Conservation (phyloP, 2,113 vertebrate species). For the Gallinago undulata region DNA sequence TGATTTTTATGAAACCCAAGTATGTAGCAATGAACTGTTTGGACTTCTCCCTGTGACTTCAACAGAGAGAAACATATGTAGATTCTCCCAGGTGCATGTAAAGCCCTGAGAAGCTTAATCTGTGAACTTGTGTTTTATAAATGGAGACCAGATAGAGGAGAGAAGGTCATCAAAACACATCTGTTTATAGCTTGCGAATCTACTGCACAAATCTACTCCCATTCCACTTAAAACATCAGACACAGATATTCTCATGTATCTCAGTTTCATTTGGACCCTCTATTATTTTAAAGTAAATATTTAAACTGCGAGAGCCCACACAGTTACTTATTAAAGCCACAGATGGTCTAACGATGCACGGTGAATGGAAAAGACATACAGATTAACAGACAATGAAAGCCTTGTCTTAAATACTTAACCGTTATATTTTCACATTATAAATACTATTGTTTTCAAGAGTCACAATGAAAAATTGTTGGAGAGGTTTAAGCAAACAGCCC, state of each 20-base stretch:
- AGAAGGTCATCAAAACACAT: constrained; percentile 21
- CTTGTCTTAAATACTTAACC: not conserved
- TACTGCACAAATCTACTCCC: not conserved
- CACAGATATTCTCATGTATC: not conserved
- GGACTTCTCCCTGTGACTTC: not conserved
- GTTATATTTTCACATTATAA: not conserved
- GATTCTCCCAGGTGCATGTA: not conserved
- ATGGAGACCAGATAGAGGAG: not conserved
- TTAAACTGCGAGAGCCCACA: not conserved
- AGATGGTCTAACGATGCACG: not conserved
- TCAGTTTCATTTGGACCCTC: not conserved
- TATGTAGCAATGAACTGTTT: not conserved
- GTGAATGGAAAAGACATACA: not conserved
- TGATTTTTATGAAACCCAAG: not conserved
- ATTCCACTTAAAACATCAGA: constrained; percentile 14
- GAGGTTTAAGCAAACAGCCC: not conserved
- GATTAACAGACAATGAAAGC: not conserved
- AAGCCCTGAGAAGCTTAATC: not conserved
- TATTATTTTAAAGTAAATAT: constrained; percentile 39
- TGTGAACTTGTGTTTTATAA: not conserved
- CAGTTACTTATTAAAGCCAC: constrained; percentile 55
- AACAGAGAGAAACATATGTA: not conserved
- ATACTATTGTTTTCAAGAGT: not conserved
- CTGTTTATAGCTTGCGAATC: not conserved
- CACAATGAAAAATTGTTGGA: not conserved